Base-by-base conservation (phyloP, 2,797 vertebrate genomes). In the Oreochromis mossambicus region DNA sequence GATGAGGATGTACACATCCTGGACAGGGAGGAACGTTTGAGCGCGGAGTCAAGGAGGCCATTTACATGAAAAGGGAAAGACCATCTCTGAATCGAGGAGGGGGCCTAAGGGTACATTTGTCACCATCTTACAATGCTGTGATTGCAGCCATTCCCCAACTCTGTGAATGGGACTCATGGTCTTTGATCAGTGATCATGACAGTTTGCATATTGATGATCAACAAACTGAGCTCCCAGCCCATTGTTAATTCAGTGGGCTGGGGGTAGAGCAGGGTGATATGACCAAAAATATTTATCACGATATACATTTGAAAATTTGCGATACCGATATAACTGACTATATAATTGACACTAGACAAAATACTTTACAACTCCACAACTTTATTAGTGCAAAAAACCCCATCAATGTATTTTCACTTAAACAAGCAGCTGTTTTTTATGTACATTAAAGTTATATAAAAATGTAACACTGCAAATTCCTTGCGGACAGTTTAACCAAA, bases 21-120 rank as follows among this genome's bases (percentile, higher is more conserved):
- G 54, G 7, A 3, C 24, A 56, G 54, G 7, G 1, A 56, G 24
- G 13, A 15, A 0, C 24, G 13, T 55, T 55, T 55, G 54, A 29
- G 7, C 0, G 52, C 1, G 0, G 51, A 21, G 51, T 52, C 50
- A 52, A 52, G 51, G n/a, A 52, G 19, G 21, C 2, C 6, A 13
- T 54, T 54, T 54, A 54, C 0, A 1, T 54, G 21, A 2, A 26
- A 55, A 55, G 24, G 54, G 24, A 9, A 29, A 5, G 14, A 56
- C 54, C 13, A 15, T 56, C 13, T 56, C 54, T 56, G 54, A 56
- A 9, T 56, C 0, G 24, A 29, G 24, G 14, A 29, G 55, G 26
- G 36, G 8, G 26, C 3, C 26, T 56, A 9, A 29, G 26, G 8
- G 26, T 0, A 0, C 26, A 32, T 32, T 8, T 58, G 5, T 58